Conservation (phyloP, 2,113 vertebrate species). For the Phasianus colchicus region DNA sequence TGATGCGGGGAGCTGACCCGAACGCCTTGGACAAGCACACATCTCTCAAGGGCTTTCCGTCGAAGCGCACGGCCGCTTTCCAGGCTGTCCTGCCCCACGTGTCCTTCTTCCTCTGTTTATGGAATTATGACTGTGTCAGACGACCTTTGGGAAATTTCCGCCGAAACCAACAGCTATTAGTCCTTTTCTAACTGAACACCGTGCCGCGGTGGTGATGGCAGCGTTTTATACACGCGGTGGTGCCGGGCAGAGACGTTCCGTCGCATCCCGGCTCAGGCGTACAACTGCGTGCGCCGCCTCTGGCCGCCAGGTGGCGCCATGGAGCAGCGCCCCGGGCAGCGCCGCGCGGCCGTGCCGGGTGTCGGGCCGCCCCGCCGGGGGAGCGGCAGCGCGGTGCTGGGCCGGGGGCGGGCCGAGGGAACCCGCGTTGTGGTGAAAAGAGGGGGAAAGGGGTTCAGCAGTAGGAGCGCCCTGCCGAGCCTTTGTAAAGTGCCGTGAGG, state of each 20-base stretch:
- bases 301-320: neutral
- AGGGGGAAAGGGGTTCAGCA: too few species aligned
- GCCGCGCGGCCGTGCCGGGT: too few species aligned
- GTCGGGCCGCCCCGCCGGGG: too few species aligned
- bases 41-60: neutral
- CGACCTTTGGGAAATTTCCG: neutral
- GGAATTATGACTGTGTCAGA: fast-evolving
- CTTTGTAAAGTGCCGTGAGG: too few species aligned
- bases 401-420: too few species aligned
- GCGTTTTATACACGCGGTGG: too few species aligned
- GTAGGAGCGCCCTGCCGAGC: too few species aligned
- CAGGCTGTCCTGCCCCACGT: neutral
- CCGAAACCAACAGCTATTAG: fast-evolving
- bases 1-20: fast-evolving
- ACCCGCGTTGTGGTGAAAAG: too few species aligned
- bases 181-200: fast-evolving
- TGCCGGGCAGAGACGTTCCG: too few species aligned
- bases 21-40: neutral
- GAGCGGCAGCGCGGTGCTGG: too few species aligned
- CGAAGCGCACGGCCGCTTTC: neutral
- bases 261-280: too few species aligned
- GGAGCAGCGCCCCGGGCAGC: too few species aligned
- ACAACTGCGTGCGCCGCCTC: neutral
- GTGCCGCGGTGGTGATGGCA: neutral
- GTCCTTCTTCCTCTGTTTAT: neutral